phyloP scores from a whole-genome alignment of 2,888 invertebrate genomes.

The Sinopyrophorus schimmeli region DNA sequence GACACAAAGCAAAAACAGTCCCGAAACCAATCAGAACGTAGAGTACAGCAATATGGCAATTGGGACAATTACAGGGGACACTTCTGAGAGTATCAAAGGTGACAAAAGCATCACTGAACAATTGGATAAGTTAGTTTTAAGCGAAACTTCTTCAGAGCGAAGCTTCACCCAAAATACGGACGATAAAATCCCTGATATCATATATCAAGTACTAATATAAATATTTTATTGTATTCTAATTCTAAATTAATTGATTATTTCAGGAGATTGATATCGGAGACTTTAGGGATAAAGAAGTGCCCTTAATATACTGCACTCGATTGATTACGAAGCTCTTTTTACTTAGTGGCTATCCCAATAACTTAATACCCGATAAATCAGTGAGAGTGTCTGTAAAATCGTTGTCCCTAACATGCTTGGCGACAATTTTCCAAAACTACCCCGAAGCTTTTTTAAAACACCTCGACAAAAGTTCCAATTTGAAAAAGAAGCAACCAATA shows the following conservation, averaged over 20 bases:
- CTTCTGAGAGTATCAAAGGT: slow-evolving; percentile 34
- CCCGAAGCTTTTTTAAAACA: slow-evolving; percentile 73
- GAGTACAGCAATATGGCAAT: slow-evolving; percentile 41
- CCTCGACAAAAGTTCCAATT: slow-evolving; percentile 62
- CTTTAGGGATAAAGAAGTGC: slow-evolving; percentile 65
- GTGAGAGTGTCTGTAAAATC: slow-evolving; percentile 91
- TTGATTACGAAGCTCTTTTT: slow-evolving; percentile 74
- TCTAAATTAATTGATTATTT: slow-evolving; percentile 33
- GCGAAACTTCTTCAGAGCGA: slow-evolving; percentile 50
- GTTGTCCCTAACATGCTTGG: slow-evolving; percentile 79
- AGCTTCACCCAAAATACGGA: slow-evolving; percentile 43
- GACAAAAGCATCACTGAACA: slow-evolving; percentile 43
- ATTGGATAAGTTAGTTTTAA: slow-evolving; percentile 43
- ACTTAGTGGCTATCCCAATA: slow-evolving; percentile 62
- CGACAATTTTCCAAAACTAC: slow-evolving; percentile 71
- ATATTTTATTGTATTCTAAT: not conserved
- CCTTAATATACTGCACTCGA: slow-evolving; percentile 73
- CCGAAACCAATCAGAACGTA: slow-evolving; percentile 18
- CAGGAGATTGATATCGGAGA: slow-evolving; percentile 69
- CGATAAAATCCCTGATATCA: slow-evolving; percentile 34
- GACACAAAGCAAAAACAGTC: not conserved
- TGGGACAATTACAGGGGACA: slow-evolving; percentile 35
- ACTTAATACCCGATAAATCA: slow-evolving; percentile 69
- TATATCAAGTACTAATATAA: slow-evolving; percentile 25
- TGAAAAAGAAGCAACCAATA: slow-evolving; percentile 60